Percentiles rank a stretch among this genome's conserved stretches.
phyloP scores from a whole-genome alignment of 2,888 invertebrate species.

The Dryobota labecula region DNA sequence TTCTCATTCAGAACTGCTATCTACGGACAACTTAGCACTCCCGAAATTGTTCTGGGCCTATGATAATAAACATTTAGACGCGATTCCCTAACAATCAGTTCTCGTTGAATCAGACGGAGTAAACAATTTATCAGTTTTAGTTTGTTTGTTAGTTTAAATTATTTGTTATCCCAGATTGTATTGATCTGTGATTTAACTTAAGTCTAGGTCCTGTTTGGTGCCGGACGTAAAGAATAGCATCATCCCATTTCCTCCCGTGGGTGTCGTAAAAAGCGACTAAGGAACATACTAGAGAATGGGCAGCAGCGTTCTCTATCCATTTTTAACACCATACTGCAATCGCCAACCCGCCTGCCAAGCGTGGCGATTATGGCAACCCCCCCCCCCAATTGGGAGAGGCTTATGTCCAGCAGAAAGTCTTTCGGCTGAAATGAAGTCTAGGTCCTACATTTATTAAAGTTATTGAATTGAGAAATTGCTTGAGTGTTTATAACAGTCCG shows the following conservation, averaged over 20 bases:
- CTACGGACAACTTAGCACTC: conserved; percentile 21
- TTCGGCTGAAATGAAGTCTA: too few species aligned
- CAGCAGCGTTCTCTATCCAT: too few species aligned
- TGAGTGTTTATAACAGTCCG: not conserved
- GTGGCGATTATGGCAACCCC: too few species aligned
- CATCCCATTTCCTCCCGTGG: too few species aligned
- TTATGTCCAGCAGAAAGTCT: too few species aligned
- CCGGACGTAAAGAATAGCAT: too few species aligned
- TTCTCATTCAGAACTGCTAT: conserved; percentile 42
- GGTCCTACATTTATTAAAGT: conserved; percentile 1
- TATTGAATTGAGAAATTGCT: conserved; percentile 6
- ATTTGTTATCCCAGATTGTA: conserved; percentile 10
- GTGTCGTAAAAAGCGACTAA: too few species aligned
- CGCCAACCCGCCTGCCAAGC: too few species aligned
- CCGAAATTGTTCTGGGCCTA: conserved; percentile 32
- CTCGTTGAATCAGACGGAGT: conserved; percentile 13
- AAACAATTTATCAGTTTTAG: conserved; percentile 35
- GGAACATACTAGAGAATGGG: too few species aligned
- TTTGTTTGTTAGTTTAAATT: conserved; percentile 25
- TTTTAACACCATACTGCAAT: too few species aligned
- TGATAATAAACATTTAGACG: conserved; percentile 40
- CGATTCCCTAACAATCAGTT: conserved; percentile 33
- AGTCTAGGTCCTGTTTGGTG: too few species aligned
- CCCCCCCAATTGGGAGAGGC: too few species aligned
- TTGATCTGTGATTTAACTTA: conserved; percentile 2